Percentiles rank a stretch among this genome's conserved stretches.
Evolutionary conservation across 2,888 invertebrate species (phyloP).

Genomic region (Lumbricus terrestris): DNA sequence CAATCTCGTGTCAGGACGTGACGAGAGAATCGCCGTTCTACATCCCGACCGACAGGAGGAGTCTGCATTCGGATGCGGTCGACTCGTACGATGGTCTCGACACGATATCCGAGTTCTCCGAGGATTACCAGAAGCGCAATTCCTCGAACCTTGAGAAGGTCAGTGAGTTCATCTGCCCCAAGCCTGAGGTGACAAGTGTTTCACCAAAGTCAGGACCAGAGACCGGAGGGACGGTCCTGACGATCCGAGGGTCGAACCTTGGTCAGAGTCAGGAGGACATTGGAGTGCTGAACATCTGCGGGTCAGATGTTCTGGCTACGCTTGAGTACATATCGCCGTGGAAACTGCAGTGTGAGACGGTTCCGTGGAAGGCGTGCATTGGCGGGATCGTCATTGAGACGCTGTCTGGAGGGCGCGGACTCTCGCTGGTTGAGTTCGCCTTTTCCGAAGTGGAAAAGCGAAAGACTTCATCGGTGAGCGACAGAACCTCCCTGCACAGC

Average conservation of each 20-base stretch:
- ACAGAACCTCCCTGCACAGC: not conserved
- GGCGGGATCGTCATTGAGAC: conserved; percentile 53
- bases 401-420: conserved; percentile 50
- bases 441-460: conserved; percentile 20
- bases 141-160: not conserved
- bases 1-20: conserved; percentile 22
- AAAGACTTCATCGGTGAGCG: not conserved
- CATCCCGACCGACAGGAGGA: not conserved
- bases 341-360: conserved; percentile 49
- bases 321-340: conserved; percentile 51
- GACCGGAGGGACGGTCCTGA: conserved; percentile 49
- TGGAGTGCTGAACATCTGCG: conserved; percentile 49
- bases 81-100: not conserved
- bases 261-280: conserved; percentile 52
- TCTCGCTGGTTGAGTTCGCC: conserved; percentile 28
- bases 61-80: not conserved
- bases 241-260: conserved; percentile 50
- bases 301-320: conserved; percentile 49
- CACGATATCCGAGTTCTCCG: not conserved
- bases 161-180: conserved; percentile 1
- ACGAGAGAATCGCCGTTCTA: not conserved
- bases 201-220: conserved; percentile 48
- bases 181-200: conserved; percentile 49
- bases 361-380: conserved; percentile 47
- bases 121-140: not conserved